These are phyloP conservation scores for Syrphus vitripennis DNA, from an alignment of 2,888 invertebrate genomes.

Conservation along the genomic window DNA sequence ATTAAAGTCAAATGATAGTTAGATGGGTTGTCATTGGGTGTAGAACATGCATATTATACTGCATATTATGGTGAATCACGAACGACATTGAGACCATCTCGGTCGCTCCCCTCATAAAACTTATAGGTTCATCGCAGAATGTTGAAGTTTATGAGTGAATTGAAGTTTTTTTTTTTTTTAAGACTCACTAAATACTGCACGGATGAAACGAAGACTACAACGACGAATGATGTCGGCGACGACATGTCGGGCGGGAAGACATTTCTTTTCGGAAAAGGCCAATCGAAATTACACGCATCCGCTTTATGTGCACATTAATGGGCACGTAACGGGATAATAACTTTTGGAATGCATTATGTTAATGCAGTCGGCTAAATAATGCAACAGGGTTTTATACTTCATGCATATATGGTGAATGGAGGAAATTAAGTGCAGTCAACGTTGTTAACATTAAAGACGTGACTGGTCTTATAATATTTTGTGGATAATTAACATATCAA, in stretches of 20 bases:
- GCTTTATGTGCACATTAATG: constrained; percentile 31
- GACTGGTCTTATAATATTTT: constrained; percentile 15
- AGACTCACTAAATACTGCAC: background rate
- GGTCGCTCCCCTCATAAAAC: background rate
- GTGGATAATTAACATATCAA: constrained; percentile 12
- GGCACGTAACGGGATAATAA: constrained; percentile 32
- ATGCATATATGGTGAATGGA: background rate
- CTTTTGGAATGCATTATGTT: constrained; percentile 40
- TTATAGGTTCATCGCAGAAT: background rate
- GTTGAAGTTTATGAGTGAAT: constrained; percentile 8
- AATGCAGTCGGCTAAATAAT: constrained; percentile 1
- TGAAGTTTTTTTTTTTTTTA: constrained; percentile 28
- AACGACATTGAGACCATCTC: constrained; percentile 48
- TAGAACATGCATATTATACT: constrained; percentile 25
- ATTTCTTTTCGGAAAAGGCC: constrained; percentile 41
- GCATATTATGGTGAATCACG: constrained; percentile 43
- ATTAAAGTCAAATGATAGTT: constrained; percentile 24
- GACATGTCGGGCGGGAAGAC: constrained; percentile 38
- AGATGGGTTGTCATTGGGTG: constrained; percentile 17
- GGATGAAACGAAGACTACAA: background rate
- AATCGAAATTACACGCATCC: constrained; percentile 39
- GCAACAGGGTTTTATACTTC: background rate
- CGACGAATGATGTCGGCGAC: background rate
- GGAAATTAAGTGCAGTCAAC: constrained; percentile 22
- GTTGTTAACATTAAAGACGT: constrained; percentile 37